Evolutionary conservation across 2,888 invertebrate genomes (phyloP), one percentile per base, ranked within the genome.

Genomic region (Torymus aiolomorphi): DNA sequence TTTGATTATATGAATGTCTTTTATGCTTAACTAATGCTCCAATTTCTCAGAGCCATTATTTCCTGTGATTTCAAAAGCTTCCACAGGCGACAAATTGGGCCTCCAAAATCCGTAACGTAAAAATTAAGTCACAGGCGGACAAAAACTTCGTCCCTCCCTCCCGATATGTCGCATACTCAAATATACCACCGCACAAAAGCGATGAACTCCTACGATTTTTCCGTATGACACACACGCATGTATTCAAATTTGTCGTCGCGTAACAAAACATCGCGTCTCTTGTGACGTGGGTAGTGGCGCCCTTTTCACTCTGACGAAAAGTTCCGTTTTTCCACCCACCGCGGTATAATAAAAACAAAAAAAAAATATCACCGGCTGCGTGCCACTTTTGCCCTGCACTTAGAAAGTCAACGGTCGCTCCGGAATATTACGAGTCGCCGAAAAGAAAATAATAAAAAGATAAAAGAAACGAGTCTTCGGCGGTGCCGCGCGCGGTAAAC

Each of bases 341-440:
- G 16, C 14, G 20, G 57, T 20, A 31, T 51, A 59, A 52, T 56
- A 31, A 42, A 62, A 59, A 59, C 56, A 31, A 24, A 57, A 16
- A 13, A n/a, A 18, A 63, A 66, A 57, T 57, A 73, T 78, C 65
- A 56, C 31, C 11, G 8, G 1, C 42, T 10, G 42, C 49, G 65
- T 54, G 14, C 49, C 76, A 56, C 49, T 76, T 71, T 20, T 61
- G 4, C 24, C 66, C 57, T 74, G 57, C 66, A 74, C 61, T 78
- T 78, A 78, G 78, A 78, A 78, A 78, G 78, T 62, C 73, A 78
- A 67, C 66, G 24, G 24, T 59, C n/a, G 49, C 62, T 65, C 62
- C 42, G 42, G 63, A 49, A 65, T 71, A 71, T 77, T 70, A 65
- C 77, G 54, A 57, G 59, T 8, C 20, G 20, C 14, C 16, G 42